Evolutionary conservation across 2,113 vertebrate genomes (phyloP), one percentile per base, ranked within the genome.

Genomic region (Elaphurus davidianus): DNA sequence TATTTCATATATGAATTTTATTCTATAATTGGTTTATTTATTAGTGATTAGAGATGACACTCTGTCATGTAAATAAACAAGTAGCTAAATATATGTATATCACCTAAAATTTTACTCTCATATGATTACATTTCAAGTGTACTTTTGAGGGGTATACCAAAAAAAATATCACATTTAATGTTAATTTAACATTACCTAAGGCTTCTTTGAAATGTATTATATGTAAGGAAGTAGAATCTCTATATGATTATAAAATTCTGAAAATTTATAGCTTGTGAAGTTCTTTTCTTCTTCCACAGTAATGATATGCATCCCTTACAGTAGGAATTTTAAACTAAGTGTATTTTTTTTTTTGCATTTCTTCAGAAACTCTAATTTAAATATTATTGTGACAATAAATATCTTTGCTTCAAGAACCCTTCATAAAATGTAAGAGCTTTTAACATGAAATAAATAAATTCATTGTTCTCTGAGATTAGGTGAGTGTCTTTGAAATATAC

Each of bases 401-500:
- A 45, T 98, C 97, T 98, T 85, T 50, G 57, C 94, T 98, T 99
- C 76, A 96, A 95, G 94, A 97, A 98, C 84, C 19, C 79, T 98
- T 98, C 59, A 82, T 60, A 91, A 97, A 98, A 97, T 57, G 59
- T 89, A 95, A 98, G 94, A 98, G 97, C 97, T 98, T 97, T 98
- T 64, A 98, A 98, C 90, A 96, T 93, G 71, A 98, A 98, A 98
- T 97, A 98, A 98, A 98, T 98, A 98, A 99, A 98, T 93, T 92
- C 23, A 60, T 98, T 99, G 98, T 98, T 99, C 96, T 67, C 79
- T 96, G 86, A 98, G 98, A 99, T 99, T 98, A 99, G 96, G 96
- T 98, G 97, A 98, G 91, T 98, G 97, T 98, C 98, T 99, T 98
- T 99, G 99, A 98, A 99, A 99, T 91, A 97, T 67, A 97, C 98